Evolutionary conservation across 2,888 invertebrate genomes (phyloP).

Genomic region (Drosophila nigritarsus): DNA sequence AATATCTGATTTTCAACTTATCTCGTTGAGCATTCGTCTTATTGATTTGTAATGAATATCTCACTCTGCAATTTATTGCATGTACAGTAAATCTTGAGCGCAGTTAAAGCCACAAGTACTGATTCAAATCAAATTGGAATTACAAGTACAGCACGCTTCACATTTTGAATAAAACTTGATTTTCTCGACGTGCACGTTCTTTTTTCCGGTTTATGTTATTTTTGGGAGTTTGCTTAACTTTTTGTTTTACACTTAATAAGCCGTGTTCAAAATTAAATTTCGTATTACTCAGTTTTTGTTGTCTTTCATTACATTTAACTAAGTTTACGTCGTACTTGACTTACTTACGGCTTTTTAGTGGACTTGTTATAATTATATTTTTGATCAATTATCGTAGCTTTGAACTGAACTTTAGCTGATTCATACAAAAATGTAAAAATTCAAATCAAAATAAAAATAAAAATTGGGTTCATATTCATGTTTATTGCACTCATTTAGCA

Average conservation of each 20-base stretch:
- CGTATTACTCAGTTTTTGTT: not conserved
- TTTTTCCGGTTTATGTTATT: not conserved
- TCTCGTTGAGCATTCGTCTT: not conserved
- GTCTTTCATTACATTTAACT: not conserved
- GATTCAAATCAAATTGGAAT: constrained; percentile 41
- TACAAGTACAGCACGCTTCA: constrained; percentile 31
- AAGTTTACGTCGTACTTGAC: not conserved
- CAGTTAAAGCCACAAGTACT: constrained; percentile 21
- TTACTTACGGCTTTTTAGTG: not conserved
- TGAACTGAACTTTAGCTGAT: not conserved
- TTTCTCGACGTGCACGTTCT: not conserved
- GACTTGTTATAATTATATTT: not conserved
- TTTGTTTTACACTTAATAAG: not conserved
- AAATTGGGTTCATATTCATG: not conserved
- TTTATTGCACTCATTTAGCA: constrained; percentile 1
- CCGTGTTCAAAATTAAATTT: not conserved
- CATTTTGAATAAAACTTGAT: constrained; percentile 8
- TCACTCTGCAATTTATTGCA: constrained; percentile 14
- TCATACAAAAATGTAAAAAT: not conserved
- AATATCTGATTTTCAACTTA: constrained; percentile 3
- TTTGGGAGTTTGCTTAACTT: not conserved
- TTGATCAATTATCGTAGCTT: not conserved
- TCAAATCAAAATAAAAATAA: not conserved
- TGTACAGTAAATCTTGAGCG: not conserved
- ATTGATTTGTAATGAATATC: constrained; percentile 13